phyloP scores from a whole-genome alignment of 2,888 invertebrate genomes.

The Drosophila niveifrons region DNA sequence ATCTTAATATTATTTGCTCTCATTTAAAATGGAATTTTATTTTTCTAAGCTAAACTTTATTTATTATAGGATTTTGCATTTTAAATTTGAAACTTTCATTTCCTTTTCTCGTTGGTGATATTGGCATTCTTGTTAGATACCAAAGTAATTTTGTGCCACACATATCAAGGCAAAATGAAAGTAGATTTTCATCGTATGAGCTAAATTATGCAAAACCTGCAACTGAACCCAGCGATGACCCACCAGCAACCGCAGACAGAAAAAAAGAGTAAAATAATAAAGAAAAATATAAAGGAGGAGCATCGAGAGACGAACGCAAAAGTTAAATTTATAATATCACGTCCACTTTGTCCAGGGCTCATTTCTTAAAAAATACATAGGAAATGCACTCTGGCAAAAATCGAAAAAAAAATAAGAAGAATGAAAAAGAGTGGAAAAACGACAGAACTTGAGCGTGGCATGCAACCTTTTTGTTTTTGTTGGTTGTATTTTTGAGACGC shows the following conservation, averaged over 20 bases:
- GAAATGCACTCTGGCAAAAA: constrained; percentile 15
- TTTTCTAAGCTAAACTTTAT: too few relatives aligned
- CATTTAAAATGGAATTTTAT: too few relatives aligned
- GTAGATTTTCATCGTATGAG: constrained; percentile 23
- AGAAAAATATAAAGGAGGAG: constrained; percentile 6
- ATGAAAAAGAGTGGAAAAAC: constrained; percentile 19
- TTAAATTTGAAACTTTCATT: neutral
- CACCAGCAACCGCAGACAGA: constrained; percentile 2
- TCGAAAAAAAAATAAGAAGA: neutral
- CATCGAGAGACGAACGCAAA: constrained; percentile 21
- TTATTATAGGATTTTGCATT: neutral
- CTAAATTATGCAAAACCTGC: constrained; percentile 12
- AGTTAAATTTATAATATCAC: constrained; percentile 69
- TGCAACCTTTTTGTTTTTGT: constrained; percentile 29
- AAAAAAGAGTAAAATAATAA: neutral
- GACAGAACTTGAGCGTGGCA: constrained; percentile 53
- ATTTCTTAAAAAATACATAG: constrained; percentile 32
- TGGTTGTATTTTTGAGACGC: constrained; percentile 34
- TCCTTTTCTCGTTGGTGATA: neutral
- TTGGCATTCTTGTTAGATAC: neutral
- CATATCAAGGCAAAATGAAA: constrained; percentile 26
- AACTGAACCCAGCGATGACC: constrained; percentile 45
- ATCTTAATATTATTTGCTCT: too few relatives aligned
- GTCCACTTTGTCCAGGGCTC: constrained; percentile 36
- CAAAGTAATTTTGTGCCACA: neutral